Evolutionary conservation across 2,113 vertebrate species (phyloP).

Genomic region (Steatornis caripensis): DNA sequence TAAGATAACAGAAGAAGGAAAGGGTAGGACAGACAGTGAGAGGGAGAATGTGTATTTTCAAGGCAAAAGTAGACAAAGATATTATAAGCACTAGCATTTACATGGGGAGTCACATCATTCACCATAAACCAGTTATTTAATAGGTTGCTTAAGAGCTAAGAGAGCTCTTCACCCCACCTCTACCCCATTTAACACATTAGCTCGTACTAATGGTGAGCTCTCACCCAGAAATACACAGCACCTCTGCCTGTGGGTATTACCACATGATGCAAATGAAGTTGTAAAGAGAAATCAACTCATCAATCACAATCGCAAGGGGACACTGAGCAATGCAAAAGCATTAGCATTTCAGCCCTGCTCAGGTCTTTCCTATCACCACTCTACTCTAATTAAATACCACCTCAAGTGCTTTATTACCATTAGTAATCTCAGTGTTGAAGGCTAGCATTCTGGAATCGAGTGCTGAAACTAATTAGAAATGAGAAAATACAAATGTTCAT

Average conservation of each 20-base stretch:
- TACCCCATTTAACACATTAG: constrained; percentile 36
- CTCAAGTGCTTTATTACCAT: constrained; percentile 65
- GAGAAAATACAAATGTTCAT: constrained; percentile 51
- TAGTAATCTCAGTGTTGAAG: constrained; percentile 16
- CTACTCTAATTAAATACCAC: constrained; percentile 80
- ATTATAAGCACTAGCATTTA: neutral
- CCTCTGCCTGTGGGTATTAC: constrained; percentile 54
- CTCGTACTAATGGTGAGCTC: constrained; percentile 28
- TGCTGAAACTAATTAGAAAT: constrained; percentile 69
- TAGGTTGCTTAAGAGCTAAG: constrained; percentile 4
- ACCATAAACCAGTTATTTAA: constrained; percentile 6
- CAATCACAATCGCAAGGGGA: constrained; percentile 76
- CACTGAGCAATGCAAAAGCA: constrained; percentile 65
- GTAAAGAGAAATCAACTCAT: constrained; percentile 78
- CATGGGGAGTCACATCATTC: neutral
- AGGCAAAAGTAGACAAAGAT: neutral
- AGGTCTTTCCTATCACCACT: constrained; percentile 63
- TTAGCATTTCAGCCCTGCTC: constrained; percentile 64
- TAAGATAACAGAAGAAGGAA: neutral
- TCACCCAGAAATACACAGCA: constrained; percentile 49
- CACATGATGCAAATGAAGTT: constrained; percentile 75
- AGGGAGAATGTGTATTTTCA: neutral
- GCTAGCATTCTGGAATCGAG: constrained; percentile 25
- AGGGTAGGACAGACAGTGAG: neutral
- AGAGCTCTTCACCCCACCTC: neutral